phyloP scores from a whole-genome alignment of 2,888 invertebrate species.

The Temnothorax rugatulus region DNA sequence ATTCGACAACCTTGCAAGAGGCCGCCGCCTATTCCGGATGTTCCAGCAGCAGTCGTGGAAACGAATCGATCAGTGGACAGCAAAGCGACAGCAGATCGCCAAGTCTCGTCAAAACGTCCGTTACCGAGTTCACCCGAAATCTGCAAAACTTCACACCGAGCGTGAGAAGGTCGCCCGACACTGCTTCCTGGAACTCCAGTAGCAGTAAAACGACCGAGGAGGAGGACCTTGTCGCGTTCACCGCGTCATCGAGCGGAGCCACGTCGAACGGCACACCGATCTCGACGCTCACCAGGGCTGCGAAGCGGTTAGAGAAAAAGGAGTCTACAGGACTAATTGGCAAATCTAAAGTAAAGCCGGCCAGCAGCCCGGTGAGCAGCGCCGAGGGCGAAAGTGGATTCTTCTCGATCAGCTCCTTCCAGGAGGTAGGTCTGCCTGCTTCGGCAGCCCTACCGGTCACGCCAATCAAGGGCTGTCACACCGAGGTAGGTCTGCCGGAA shows the following conservation, averaged over 20 bases:
- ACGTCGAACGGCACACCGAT: slow-evolving; percentile 56
- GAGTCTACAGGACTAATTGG: slow-evolving; percentile 63
- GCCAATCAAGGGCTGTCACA: slow-evolving; percentile 82
- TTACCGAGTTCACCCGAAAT: slow-evolving; percentile 55
- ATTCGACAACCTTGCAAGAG: slow-evolving; percentile 73
- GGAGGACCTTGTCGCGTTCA: slow-evolving; percentile 72
- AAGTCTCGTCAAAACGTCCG: slow-evolving; percentile 62
- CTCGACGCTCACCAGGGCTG: slow-evolving; percentile 76
- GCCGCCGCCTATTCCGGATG: slow-evolving; percentile 65
- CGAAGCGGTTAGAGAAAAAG: slow-evolving; percentile 70
- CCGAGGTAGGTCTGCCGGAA: slow-evolving; percentile 84
- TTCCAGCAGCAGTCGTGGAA: slow-evolving; percentile 73
- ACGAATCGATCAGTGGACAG: slow-evolving; percentile 71
- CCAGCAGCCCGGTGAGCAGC: slow-evolving; percentile 81
- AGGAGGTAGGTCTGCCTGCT: slow-evolving; percentile 91
- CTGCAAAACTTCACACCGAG: slow-evolving; percentile 76
- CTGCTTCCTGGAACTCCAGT: slow-evolving; percentile 80
- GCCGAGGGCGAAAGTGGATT: slow-evolving; percentile 94
- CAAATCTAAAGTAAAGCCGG: slow-evolving; percentile 74
- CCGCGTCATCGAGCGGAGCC: slow-evolving; percentile 44
- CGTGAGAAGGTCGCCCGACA: slow-evolving; percentile 81
- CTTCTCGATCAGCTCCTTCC: slow-evolving; percentile 94
- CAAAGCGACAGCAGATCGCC: slow-evolving; percentile 73
- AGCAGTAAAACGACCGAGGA: slow-evolving; percentile 81
- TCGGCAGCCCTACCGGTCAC: slow-evolving; percentile 62